Evolutionary conservation across 2,797 vertebrate genomes (phyloP).

Genomic region (Anolis apletophallus): DNA sequence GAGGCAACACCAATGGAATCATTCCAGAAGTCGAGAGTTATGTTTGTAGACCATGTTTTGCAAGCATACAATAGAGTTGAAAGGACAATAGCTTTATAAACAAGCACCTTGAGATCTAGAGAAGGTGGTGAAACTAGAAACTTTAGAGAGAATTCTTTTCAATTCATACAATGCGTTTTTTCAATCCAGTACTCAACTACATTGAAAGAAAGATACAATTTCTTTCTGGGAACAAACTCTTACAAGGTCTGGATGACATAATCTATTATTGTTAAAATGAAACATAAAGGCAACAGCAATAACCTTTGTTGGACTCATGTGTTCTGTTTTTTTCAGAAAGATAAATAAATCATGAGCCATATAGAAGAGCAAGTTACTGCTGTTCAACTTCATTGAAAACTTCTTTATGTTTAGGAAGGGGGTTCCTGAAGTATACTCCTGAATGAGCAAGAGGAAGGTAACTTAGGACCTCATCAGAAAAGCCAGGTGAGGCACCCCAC

Average conservation of each 20-base stretch:
- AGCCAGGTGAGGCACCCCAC: too few species aligned
- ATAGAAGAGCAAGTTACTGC: background rate
- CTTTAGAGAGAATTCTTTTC: background rate
- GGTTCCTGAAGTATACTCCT: background rate
- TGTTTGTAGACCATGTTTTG: too few species aligned
- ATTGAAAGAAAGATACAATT: background rate
- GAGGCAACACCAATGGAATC: too few species aligned
- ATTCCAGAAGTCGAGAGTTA: too few species aligned
- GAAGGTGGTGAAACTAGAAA: background rate
- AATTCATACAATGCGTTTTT: background rate
- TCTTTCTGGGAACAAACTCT: background rate
- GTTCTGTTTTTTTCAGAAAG: constrained; percentile 14
- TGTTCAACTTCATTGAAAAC: background rate
- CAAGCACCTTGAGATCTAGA: too few species aligned
- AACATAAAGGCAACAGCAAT: constrained; percentile 38
- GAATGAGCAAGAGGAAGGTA: background rate
- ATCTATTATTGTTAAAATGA: constrained; percentile 25
- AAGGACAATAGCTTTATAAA: too few species aligned
- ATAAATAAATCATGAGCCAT: constrained; percentile 18
- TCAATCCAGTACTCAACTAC: background rate
- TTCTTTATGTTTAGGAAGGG: constrained; percentile 8
- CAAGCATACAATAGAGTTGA: too few species aligned
- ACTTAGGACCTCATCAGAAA: background rate
- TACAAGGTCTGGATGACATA: constrained; percentile 31
- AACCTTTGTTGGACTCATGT: constrained; percentile 29